Base-by-base conservation (phyloP, 2,113 vertebrate genomes). In the Xerus inauris region DNA sequence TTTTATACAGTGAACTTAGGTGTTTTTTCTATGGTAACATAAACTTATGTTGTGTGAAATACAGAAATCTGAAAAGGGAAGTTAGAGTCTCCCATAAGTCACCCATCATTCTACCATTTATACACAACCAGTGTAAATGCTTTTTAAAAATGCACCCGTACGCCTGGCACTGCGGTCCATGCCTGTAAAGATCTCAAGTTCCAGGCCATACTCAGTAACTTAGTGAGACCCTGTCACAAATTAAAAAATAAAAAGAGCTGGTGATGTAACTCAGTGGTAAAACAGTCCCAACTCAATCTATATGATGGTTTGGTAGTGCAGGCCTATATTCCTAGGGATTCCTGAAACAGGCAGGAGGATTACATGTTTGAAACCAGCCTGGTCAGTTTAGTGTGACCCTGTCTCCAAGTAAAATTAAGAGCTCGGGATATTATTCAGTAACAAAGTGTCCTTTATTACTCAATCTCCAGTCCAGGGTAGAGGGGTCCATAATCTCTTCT, bases 51-150 rank as follows among this genome's bases (percentile, higher is more conserved):
- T 24, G 67, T 32, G 47, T 62, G 73, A 84, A 79, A 12, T 42
- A n/a, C 47, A 47, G 47, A 67, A 30, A 93, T 86, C n/a, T 81
- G 71, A 73, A 92, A 89, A 85, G 79, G 49, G 47, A 89, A 94
- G 54, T 42, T 57, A 71, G 71, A 30, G n/a, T 89, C 32, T 84
- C n/a, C 24, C 26, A n/a, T 86, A 80, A 89, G 38, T 87, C 8
- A 3, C 38, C 2, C 45, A 30, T 81, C 81, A 87, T 89, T 73
- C 54, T 87, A 20, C 65, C 20, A 73, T 92, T 72, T 79, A 64
- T 67, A 67, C 20, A 47, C 40, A 81, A 65, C 32, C 22, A 69
- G 10, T 59, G 11, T 76, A 73, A 90, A 73, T 3, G 47, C 7
- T 38, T 92, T 67, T 80, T 49, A 9, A 79, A 88, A n/a, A 85